Evolutionary conservation across 1,140 invertebrate genomes (phyloP).

Genomic region (Drusus annulatus): DNA sequence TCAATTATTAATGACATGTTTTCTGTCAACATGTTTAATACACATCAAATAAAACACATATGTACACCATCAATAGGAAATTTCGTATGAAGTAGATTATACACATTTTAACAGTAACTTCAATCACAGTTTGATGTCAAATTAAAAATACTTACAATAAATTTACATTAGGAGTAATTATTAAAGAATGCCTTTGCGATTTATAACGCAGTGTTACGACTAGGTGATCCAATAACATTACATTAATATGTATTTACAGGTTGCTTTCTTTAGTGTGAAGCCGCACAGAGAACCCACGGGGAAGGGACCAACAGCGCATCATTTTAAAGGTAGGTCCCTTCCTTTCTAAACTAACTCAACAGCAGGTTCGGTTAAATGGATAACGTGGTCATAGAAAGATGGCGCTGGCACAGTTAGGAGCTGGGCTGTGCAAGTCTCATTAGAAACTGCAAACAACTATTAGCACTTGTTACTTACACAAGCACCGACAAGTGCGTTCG

Average conservation of each 20-base stretch:
- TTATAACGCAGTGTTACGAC: conserved; percentile 42
- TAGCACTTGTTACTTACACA: no score
- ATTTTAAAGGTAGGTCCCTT: neutral
- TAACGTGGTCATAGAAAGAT: no score
- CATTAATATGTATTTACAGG: neutral
- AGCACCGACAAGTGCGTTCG: no score
- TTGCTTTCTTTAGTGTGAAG: conserved; percentile 12
- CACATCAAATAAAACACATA: conserved; percentile 1
- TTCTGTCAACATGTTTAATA: neutral
- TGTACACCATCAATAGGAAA: conserved; percentile 12
- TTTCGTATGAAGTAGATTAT: conserved; percentile 17
- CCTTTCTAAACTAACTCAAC: neutral
- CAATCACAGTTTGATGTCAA: conserved; percentile 45
- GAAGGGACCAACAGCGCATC: neutral
- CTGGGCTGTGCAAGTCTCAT: no score
- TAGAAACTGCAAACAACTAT: no score
- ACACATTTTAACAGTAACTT: conserved; percentile 34
- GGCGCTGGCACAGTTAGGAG: no score
- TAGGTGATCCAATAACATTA: conserved; percentile 38
- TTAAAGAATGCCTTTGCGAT: conserved; percentile 45
- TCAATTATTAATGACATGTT: neutral
- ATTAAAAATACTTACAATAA: conserved; percentile 32
- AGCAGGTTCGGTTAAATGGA: no score
- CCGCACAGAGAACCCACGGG: neutral
- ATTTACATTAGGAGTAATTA: conserved; percentile 27